Base-by-base conservation (phyloP, 2,888 invertebrate species). In the Hybos culiciformis region DNA sequence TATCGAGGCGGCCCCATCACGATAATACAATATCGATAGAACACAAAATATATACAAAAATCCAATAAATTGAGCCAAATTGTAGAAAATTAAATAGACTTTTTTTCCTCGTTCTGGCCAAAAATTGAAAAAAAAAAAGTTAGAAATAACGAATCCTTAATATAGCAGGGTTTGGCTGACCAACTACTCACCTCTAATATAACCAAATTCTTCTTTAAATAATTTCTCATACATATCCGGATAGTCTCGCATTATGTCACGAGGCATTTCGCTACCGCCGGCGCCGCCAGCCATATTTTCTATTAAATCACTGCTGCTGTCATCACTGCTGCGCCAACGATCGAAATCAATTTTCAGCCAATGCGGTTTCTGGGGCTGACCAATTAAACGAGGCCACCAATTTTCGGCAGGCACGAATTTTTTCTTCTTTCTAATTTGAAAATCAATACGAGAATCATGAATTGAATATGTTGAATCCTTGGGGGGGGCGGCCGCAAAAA, bases 261-360 rank as follows among this genome's bases (percentile, higher is more conserved):
- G 72, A 14, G 68, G 73, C 53, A 74, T 78, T 34, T 81, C 78
- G 9, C 79, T 77, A n/a, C n/a, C n/a, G 34, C 76, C 79, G 44
- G 48, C 44, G 14, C 31, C n/a, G n/a, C n/a, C n/a, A n/a, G n/a
- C n/a, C n/a, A n/a, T n/a, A n/a, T n/a, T n/a, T n/a, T n/a, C n/a
- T n/a, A n/a, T n/a, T 9, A 19, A 19, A 21, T 78, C 76, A 12
- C 72, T 72, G n/a, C n/a, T n/a, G n/a, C n/a, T n/a, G 46, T 75
- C 72, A 32, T 76, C 78, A 51, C 86, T 86, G 4, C 80, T 77
- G 55, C 80, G 79, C 83, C 92, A 91, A 43, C 83, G 75, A 63
- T 93, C 91, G 69, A 92, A 92, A 69, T 93, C 92, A 51, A 92
- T 79, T 75, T 90, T 91, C 5, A 94, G 66, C 93, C 92, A 93